These are phyloP conservation scores for Silurus asotus DNA, from an alignment of 2,113 vertebrate genomes.

Conservation along the genomic window DNA sequence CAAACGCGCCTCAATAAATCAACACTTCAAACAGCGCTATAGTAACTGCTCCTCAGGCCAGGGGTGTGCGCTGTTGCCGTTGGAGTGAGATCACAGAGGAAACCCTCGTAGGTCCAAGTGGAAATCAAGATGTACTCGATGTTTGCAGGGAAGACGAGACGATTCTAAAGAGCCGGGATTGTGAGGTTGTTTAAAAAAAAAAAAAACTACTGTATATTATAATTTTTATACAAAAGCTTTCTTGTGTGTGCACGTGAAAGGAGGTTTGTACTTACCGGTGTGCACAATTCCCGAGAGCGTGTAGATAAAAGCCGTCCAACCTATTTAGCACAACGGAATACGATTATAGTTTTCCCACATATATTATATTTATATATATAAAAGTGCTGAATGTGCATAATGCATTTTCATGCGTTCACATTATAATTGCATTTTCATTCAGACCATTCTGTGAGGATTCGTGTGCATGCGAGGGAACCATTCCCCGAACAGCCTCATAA, in stretches of 20 bases:
- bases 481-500: background rate
- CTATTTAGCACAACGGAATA: conserved; percentile 57
- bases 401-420: background rate
- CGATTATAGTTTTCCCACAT: background rate
- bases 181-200: background rate
- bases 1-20: conserved; percentile 39
- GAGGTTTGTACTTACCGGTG: conserved; percentile 68
- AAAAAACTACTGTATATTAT: background rate
- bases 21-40: conserved; percentile 44
- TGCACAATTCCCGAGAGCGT: conserved; percentile 67
- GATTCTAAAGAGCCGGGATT: conserved; percentile 7
- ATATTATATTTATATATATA: background rate
- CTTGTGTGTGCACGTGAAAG: conserved; percentile 25
- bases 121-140: conserved; percentile 36
- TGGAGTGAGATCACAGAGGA: conserved; percentile 63
- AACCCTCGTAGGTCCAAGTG: conserved; percentile 42
- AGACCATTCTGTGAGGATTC: background rate
- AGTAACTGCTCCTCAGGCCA: conserved; percentile 24
- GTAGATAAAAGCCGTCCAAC: conserved; percentile 79
- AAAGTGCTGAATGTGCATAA: background rate
- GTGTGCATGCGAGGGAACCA: background rate
- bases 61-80: conserved; percentile 40
- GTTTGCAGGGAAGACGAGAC: conserved; percentile 12
- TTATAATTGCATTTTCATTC: too few species aligned
- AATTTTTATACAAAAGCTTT: conserved; percentile 16